phyloP scores from a whole-genome alignment of 2,888 invertebrate genomes.

The Mesorhabditis spiculigera region DNA sequence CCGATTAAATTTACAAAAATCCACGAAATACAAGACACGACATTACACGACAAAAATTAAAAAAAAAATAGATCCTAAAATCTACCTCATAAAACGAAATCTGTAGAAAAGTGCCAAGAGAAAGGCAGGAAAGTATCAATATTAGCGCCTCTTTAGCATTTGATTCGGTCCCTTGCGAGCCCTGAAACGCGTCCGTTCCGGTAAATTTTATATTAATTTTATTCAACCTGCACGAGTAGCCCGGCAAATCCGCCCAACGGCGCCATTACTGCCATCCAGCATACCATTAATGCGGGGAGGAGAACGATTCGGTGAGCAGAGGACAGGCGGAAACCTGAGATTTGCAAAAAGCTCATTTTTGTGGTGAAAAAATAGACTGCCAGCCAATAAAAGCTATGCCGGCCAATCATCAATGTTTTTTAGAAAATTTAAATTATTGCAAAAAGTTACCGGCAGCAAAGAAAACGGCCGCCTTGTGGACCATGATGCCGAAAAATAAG shows the following conservation, averaged over 20 bases:
- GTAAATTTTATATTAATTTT: too few relatives aligned
- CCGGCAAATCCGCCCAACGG: constrained; percentile 5
- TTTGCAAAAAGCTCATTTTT: too few relatives aligned
- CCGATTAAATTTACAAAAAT: too few relatives aligned
- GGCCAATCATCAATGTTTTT: too few relatives aligned
- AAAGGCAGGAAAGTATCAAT: background rate
- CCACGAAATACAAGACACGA: too few relatives aligned
- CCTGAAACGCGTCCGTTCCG: too few relatives aligned
- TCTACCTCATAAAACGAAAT: background rate
- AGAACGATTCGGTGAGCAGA: background rate
- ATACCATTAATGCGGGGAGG: background rate
- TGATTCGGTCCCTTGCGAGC: too few relatives aligned
- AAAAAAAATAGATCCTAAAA: too few relatives aligned
- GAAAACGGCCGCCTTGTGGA: constrained; percentile 45
- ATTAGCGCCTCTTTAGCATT: background rate
- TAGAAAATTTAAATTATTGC: too few relatives aligned
- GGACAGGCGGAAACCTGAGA: background rate
- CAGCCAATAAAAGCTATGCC: too few relatives aligned
- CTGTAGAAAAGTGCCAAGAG: background rate
- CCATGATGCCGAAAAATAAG: constrained; percentile 45
- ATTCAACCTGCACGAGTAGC: background rate
- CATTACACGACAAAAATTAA: too few relatives aligned
- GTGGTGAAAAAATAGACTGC: too few relatives aligned
- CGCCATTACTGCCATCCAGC: background rate
- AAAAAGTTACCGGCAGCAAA: constrained; percentile 16